Base-by-base conservation (phyloP, 2,888 invertebrate species). In the Melipona beecheii region DNA sequence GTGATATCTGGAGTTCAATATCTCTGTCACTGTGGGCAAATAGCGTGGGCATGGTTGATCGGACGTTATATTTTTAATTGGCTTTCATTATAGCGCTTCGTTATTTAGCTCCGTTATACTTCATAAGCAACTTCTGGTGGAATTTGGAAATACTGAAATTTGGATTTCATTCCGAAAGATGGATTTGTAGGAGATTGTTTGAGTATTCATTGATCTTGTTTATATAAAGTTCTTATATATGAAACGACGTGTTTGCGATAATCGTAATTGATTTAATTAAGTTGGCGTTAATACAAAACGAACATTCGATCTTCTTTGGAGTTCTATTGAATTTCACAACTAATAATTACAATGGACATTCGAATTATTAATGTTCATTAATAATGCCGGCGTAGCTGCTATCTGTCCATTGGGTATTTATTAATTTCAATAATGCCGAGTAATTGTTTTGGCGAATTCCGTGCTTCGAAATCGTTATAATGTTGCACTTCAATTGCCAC, bases 321-420 rank as follows among this genome's bases (percentile, higher is more conserved):
- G 15, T 76, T 54, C 60, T 52, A 70, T 70, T 60, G 43, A 52
- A 62, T 27, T 24, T 36, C 36, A 13, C 69, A 52, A 52, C 62
- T 70, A 76, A 76, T 70, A 52, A 58, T 76, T 62, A 36, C 70
- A 60, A 31, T 13, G 36, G 24, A 36, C 19, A 27, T 24, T 43
- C 50, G 24, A 70, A 76, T 76, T 76, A 76, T 62, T 52, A 62
- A 70, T 13, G 52, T 62, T 50, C 36, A 62, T 70, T 76, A 76
- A 72, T 72, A 69, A 50, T 24, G 70, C 24, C 62, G 70, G 54
- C 70, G 62, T 50, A 31, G 9, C 15, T 11, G 36, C 24, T 64
- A 71, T 60, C n/a, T 50, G 75, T 36, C 70, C 54, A 50, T 27
- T 27, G 49, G 31, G 60, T n/a, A 66, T 50, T 73, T 58, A 66